Conservation (phyloP, 1,140 invertebrate genomes). For the Trichonephila clavipes region DNA sequence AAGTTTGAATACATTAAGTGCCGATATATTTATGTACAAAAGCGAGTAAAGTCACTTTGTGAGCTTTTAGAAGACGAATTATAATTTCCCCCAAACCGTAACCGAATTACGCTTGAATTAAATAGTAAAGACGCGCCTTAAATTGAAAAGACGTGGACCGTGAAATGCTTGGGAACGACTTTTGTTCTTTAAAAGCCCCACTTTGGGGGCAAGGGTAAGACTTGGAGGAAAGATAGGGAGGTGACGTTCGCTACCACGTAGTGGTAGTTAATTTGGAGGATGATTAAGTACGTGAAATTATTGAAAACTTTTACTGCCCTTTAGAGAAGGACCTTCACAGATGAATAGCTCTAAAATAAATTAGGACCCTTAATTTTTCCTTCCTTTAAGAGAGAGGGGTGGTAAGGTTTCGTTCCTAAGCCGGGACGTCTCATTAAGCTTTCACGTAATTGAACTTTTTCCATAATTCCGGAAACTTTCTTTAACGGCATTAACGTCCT, state of each 20-base stretch:
- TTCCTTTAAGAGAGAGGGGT: neutral
- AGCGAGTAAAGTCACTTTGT: neutral
- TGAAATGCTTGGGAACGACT: slow-evolving; percentile 69
- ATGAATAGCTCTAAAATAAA: slow-evolving; percentile 75
- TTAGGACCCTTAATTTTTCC: slow-evolving; percentile 73
- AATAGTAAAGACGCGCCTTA: slow-evolving; percentile 72
- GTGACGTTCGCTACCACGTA: slow-evolving; percentile 32
- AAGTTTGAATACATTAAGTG: slow-evolving; percentile 46
- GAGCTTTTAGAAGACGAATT: slow-evolving; percentile 57
- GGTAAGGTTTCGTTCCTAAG: slow-evolving; percentile 21
- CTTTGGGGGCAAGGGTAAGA: neutral
- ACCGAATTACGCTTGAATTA: slow-evolving; percentile 71
- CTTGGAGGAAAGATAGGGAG: neutral
- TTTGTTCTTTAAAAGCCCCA: slow-evolving; percentile 62
- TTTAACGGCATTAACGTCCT: slow-evolving; percentile 27
- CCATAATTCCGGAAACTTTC: slow-evolving; percentile 75
- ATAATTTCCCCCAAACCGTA: slow-evolving; percentile 64
- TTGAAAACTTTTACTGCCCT: slow-evolving; percentile 76
- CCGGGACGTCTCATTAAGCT: slow-evolving; percentile 68
- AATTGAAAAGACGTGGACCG: slow-evolving; percentile 74
- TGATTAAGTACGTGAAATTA: slow-evolving; percentile 76
- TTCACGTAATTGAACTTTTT: slow-evolving; percentile 74
- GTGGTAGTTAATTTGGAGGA: slow-evolving; percentile 73
- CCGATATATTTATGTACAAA: slow-evolving; percentile 54
- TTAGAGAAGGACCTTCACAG: slow-evolving; percentile 63